Conservation (phyloP, 2,113 vertebrate genomes). For the Lamprologus sp. region DNA sequence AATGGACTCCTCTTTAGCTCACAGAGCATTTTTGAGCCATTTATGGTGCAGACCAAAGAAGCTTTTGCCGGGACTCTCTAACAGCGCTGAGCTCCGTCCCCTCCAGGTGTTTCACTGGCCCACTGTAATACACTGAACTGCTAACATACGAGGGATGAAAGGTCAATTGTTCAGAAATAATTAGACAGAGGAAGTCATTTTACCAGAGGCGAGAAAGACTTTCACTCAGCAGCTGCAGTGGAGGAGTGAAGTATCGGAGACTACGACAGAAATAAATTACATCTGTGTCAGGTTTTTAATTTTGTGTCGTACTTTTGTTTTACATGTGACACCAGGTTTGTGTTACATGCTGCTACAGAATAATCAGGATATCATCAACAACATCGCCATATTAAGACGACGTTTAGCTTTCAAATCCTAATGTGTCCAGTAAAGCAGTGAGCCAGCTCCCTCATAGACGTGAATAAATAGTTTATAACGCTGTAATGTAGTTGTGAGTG, state of each 20-base stretch:
- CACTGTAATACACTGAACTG: slow-evolving; percentile 6
- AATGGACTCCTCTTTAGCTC: slow-evolving; percentile 30
- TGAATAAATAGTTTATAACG: not conserved
- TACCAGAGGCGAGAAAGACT: slow-evolving; percentile 7
- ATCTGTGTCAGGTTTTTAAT: not conserved
- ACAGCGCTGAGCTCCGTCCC: not conserved
- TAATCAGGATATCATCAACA: not conserved
- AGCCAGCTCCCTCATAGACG: not conserved
- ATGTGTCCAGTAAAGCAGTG: not conserved
- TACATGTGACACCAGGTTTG: not conserved
- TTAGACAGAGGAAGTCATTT: slow-evolving; percentile 28
- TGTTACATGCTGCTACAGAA: not conserved
- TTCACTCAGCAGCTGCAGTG: not conserved
- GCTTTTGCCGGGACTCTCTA: not conserved
- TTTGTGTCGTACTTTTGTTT: not conserved
- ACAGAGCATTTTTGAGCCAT: slow-evolving; percentile 33
- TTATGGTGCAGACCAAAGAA: not conserved
- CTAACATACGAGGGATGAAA: slow-evolving; percentile 40
- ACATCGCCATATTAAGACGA: not conserved
- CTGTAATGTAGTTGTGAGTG: not conserved
- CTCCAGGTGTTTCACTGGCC: slow-evolving; percentile 29
- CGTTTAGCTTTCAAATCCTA: not conserved
- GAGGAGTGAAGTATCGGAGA: not conserved
- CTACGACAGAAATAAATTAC: not conserved
- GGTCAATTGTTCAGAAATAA: slow-evolving; percentile 50